Evolutionary conservation across 1,140 invertebrate genomes (phyloP), one percentile per base, ranked within the genome.

Genomic region (Tetramorium parvispinum): DNA sequence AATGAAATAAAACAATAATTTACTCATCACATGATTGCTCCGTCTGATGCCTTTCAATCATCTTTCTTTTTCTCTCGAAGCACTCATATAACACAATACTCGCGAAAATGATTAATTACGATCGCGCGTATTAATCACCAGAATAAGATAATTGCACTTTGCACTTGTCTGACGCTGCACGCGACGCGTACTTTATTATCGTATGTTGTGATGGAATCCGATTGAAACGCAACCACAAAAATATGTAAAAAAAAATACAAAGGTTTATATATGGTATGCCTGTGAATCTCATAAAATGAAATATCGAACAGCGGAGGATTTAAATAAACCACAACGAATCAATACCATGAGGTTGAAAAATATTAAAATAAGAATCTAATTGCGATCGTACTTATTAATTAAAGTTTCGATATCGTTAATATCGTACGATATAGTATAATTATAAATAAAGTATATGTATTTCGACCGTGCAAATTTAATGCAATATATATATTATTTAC

Each of bases 391-490:
- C 40, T 46, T 68, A 46, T 46, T 68, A 68, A 68, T 68, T 68
- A 68, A 68, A 24, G 21, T 21, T 68, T 68, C 21, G 6, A 68
- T 68, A 49, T 49, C 40, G 40, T 37, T 46, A 46, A 68, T 68
- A 68, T n/a, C n/a, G 6, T 16, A 18, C 40, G n/a, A 68, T 43
- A 46, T 5, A 8, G 24, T n/a, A 21, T 2, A 5, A 46, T 68
- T 68, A 68, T 40, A 65, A 65, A 68, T 68, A 49, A 68, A 49
- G 21, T 68, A 18, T 32, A 68, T 68, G 27, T 49, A 68, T 68
- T 68, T 24, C 3, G 10, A 43, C 13, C 40, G 40, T 68, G 40
- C 21, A 66, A 65, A 65, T 65, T 65, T 8, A 68, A 68, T 1
- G 40, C 24, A 21, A 68, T 68, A 68, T 27, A 49, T 21, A 43